Conservation (phyloP, 2,113 vertebrate genomes). For the Gallinago paraguaiae region DNA sequence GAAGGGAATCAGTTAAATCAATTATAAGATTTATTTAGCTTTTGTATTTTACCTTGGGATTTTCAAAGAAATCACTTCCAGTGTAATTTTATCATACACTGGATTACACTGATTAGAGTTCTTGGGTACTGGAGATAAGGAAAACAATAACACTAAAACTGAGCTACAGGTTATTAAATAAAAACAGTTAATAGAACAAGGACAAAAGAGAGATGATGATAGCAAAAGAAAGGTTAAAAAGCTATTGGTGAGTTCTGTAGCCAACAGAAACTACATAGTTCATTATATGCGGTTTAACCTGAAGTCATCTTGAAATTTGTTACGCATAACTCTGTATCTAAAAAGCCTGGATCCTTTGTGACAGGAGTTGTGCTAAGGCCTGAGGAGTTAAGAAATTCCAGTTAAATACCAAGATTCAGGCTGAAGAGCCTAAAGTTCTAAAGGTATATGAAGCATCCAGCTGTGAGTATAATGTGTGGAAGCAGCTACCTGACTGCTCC, state of each 20-base stretch:
- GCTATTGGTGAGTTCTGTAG: neutral
- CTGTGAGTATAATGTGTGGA: neutral
- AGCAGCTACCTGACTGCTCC: neutral
- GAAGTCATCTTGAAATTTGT: neutral
- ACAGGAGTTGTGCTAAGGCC: neutral
- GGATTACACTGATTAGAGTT: conserved; percentile 20
- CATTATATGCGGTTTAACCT: neutral
- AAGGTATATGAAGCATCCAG: neutral
- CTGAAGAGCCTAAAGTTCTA: neutral
- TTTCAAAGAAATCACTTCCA: neutral
- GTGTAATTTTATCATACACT: neutral
- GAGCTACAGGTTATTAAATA: conserved; percentile 23
- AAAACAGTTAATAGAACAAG: neutral
- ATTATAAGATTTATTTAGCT: neutral
- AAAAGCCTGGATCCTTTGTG: neutral
- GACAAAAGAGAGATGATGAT: neutral
- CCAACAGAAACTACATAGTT: neutral
- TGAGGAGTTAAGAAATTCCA: neutral
- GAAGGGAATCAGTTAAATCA: neutral
- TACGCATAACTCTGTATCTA: neutral
- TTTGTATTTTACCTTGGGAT: neutral
- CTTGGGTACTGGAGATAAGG: conserved; percentile 5
- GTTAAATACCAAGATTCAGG: neutral
- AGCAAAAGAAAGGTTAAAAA: neutral
- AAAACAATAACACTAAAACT: conserved; percentile 9